Base-by-base conservation (phyloP, 2,797 vertebrate species). In the Brachyalestes nurse region DNA sequence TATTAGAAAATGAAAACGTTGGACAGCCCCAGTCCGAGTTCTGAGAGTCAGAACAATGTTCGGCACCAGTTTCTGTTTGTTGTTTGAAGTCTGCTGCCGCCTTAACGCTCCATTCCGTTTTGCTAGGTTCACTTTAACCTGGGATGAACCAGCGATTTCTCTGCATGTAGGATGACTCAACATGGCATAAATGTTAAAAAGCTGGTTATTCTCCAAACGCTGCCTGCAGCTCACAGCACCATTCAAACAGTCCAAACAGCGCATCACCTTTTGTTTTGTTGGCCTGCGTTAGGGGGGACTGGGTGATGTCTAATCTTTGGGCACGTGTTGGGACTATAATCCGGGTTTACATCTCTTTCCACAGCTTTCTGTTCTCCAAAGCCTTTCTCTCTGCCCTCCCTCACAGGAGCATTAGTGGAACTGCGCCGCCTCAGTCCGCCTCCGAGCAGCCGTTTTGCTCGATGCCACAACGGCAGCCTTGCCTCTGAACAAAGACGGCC, bases 261-360 rank as follows among this genome's bases (percentile, higher is more conserved):
- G 16, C 7, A 16, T 69, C 19, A 45, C 40, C 42, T 69, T 45
- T 69, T 6, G 19, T 69, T 38, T 49, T 49, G 12, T 14, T 16
- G 4, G 12, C 66, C 5, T 49, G 45, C 45, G 5, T 45, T 25
- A 16, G 38, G 9, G 58, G 19, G 19, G 38, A 19, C 62, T 64
- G 28, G 16, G 13, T 38, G 34, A 47, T 21, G 21, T 5, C 45
- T 49, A 51, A 70, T 69, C 67, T 70, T 16, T 51, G 51, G 67
- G 42, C 47, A 53, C 47, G 47, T 53, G 69, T 28, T 51, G 2
- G 16, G 47, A 51, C 47, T 5, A 21, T 69, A 69, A 69, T 69
- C 65, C 19, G n/a, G 65, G 65, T 45, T 53, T 71, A 53, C 23
- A 53, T 53, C 19, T 71, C 69, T 17, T 71, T 71, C 40, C 40